Percentiles rank a stretch among this genome's conserved stretches.
phyloP scores from a whole-genome alignment of 2,113 vertebrate species.

The Sphaerodactylus townsendi region DNA sequence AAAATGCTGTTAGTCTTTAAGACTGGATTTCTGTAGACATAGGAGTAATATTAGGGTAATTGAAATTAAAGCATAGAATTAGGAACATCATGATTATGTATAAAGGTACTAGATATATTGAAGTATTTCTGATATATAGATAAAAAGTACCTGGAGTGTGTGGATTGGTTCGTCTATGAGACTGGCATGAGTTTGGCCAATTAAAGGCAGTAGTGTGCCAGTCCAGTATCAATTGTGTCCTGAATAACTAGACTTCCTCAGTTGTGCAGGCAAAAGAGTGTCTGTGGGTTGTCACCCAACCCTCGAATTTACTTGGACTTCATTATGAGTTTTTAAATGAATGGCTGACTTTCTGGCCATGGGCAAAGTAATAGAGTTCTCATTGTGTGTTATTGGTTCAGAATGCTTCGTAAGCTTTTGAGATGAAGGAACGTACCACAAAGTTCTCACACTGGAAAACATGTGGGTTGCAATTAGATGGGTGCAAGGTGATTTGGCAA shows the following conservation, averaged over 20 bases:
- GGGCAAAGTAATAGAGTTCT: not conserved
- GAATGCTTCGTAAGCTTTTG: not conserved
- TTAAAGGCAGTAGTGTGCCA: not conserved
- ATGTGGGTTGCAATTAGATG: not conserved
- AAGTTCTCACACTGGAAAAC: not conserved
- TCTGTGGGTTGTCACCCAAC: not conserved
- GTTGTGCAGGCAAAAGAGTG: not conserved
- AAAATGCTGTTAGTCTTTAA: too few species aligned
- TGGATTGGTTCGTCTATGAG: not conserved
- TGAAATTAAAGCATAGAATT: not conserved
- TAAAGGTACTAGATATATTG: not conserved
- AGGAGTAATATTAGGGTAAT: not conserved
- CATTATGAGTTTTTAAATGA: not conserved
- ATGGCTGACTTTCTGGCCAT: not conserved
- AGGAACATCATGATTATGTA: not conserved
- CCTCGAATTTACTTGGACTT: not conserved
- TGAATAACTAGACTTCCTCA: not conserved
- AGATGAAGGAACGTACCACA: not conserved
- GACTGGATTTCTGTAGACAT: too few species aligned
- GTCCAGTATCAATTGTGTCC: not conserved
- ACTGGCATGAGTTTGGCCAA: not conserved
- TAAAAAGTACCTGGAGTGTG: not conserved
- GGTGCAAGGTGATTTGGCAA: not conserved
- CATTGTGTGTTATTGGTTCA: not conserved
- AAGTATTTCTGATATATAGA: not conserved